A percentile compares a stretch with the other conserved stretches of the same genome.
phyloP scores from a whole-genome alignment of 2,797 vertebrate genomes.

The Poecilia picta region DNA sequence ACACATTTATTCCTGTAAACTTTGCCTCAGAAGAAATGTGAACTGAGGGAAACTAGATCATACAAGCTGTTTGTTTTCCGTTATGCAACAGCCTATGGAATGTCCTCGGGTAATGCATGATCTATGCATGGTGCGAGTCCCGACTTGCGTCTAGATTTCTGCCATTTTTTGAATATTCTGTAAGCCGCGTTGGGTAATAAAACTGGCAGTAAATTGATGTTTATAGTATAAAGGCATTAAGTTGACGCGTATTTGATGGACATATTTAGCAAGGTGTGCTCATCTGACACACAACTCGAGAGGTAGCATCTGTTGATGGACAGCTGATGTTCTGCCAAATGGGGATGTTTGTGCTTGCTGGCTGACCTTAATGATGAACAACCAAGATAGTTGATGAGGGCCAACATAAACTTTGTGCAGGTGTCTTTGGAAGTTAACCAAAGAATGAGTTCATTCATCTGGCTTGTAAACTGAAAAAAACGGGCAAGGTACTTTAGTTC shows the following conservation, averaged over 20 bases:
- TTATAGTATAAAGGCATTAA: slow-evolving; percentile 18
- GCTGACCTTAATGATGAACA: slow-evolving; percentile 44
- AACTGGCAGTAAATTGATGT: slow-evolving; percentile 26
- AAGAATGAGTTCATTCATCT: slow-evolving; percentile 49
- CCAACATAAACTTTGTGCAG: slow-evolving; percentile 57
- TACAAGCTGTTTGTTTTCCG: slow-evolving; percentile 22
- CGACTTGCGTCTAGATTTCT: slow-evolving; percentile 45
- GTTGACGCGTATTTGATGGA: slow-evolving; percentile 36
- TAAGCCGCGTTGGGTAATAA: slow-evolving; percentile 34
- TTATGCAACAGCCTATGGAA: slow-evolving; percentile 44
- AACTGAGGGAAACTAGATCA: slow-evolving; percentile 1
- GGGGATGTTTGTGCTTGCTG: slow-evolving; percentile 36
- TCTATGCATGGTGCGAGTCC: slow-evolving; percentile 38
- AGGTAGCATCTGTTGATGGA: slow-evolving; percentile 35
- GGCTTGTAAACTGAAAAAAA: slow-evolving; percentile 22
- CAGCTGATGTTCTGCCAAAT: slow-evolving; percentile 30
- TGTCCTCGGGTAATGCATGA: slow-evolving; percentile 39
- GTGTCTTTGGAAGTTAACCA: slow-evolving; percentile 45
- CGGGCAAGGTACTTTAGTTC: slow-evolving; percentile 21
- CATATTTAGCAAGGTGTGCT: slow-evolving; percentile 25
- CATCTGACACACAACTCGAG: slow-evolving; percentile 11
- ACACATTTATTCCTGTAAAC: background rate
- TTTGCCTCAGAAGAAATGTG: slow-evolving; percentile 8
- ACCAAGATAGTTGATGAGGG: slow-evolving; percentile 33
- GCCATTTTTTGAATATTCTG: slow-evolving; percentile 19